Base-by-base conservation (phyloP, 2,113 vertebrate genomes). In the Macroglossus sobrinus region DNA sequence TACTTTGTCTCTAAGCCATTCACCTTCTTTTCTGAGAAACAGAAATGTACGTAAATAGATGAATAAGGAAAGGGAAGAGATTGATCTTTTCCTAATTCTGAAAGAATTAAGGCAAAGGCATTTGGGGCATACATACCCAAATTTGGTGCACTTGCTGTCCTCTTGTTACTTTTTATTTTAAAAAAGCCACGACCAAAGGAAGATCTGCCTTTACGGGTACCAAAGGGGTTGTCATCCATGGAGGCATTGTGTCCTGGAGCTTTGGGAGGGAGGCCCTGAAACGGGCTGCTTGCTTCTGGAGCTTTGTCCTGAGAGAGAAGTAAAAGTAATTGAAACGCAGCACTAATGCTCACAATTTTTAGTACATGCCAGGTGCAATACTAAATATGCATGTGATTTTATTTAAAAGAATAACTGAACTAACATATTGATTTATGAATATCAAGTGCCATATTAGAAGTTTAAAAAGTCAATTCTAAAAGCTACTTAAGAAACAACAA, bases 151-250 rank as follows among this genome's bases (percentile, higher is more conserved):
- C 99, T 99, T 2, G 98, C 98, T 0, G 99, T 99, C 97, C 99
- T 99, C 98, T 99, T 99, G 96, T 98, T 99, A 53, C 98, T 99
- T 81, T 99, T 99, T 76, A 99, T 99, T 98, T 99, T 99, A 98
- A 99, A 99, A 97, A 99, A 99, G 33, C 99, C 99, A 66, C 99
- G 99, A 81, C 99, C 99, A 93, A 99, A 99, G 0, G 99, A 99
- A 19, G 99, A 99, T 63, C 99, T 98, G 85, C 98, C 99, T 97
- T 99, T 99, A 79, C 99, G 99, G 13, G 98, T 99, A 50, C 99
- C 99, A 88, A 99, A 99, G 93, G 98, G 97, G 38, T 99, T 99
- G 16, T 99, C 99, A 0, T 99, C 99, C 0, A 96, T 18, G 0
- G 97, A 71, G 45, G 96, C 94, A 4, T 98, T 95, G 0, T 98